Conservation (phyloP, 2,113 vertebrate genomes). For the Podarcis muralis region DNA sequence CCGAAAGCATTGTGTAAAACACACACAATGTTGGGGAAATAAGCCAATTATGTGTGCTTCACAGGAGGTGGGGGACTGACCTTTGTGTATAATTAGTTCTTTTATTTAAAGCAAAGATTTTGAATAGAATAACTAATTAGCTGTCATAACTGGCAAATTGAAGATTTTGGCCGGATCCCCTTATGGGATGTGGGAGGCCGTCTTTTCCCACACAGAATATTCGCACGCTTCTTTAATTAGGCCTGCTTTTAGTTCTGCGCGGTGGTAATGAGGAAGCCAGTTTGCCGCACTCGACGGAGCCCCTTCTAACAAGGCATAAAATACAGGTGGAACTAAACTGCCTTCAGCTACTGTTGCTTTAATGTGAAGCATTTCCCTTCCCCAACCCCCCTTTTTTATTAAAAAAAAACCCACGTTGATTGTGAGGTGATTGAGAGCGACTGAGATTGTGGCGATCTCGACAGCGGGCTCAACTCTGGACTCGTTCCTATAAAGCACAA, state of each 20-base stretch:
- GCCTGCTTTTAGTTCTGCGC: constrained; percentile 83
- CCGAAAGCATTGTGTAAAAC: constrained; percentile 82
- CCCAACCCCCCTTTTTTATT: constrained; percentile 22
- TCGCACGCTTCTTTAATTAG: constrained; percentile 84
- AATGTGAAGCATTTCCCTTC: constrained; percentile 66
- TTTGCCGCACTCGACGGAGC: constrained; percentile 78
- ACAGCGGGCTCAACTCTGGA: constrained; percentile 49
- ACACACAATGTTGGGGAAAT: constrained; percentile 79
- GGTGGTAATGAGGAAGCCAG: constrained; percentile 81
- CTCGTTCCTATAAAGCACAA: constrained; percentile 48
- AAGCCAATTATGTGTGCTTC: constrained; percentile 87
- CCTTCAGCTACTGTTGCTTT: constrained; percentile 76
- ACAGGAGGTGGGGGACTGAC: constrained; percentile 84
- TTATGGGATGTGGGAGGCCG: constrained; percentile 76
- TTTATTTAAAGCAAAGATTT: constrained; percentile 94
- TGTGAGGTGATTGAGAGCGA: constrained; percentile 17
- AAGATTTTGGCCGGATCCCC: constrained; percentile 85
- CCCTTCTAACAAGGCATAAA: constrained; percentile 86
- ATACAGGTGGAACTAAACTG: constrained; percentile 81
- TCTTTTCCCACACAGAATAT: constrained; percentile 54
- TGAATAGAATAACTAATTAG: constrained; percentile 94
- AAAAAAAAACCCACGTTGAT: background rate
- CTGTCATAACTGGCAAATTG: constrained; percentile 93
- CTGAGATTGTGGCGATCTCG: constrained; percentile 32
- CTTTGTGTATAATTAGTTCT: constrained; percentile 93